Conservation (phyloP, 2,113 vertebrate species). For the Alethe diademata region DNA sequence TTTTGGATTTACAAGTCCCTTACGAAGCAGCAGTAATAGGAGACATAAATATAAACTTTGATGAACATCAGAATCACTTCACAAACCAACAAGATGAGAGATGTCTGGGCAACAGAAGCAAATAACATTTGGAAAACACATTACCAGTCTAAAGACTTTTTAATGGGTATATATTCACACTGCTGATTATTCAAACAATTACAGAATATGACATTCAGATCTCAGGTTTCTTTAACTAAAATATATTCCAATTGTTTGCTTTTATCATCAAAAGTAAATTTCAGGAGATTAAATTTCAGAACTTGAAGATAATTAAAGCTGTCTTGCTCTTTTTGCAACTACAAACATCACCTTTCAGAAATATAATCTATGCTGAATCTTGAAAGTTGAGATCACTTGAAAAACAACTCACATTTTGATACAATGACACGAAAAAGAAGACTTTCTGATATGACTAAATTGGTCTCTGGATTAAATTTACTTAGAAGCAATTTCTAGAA, state of each 20-base stretch:
- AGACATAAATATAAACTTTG: not conserved
- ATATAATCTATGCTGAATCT: not conserved
- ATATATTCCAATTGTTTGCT: slow-evolving; percentile 37
- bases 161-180: not conserved
- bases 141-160: not conserved
- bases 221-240: slow-evolving; percentile 26
- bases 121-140: not conserved
- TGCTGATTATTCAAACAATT: slow-evolving; percentile 24
- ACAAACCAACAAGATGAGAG: not conserved
- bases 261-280: slow-evolving; percentile 57
- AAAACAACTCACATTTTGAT: not conserved
- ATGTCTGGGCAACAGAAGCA: not conserved
- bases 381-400: slow-evolving; percentile 1
- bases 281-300: slow-evolving; percentile 50
- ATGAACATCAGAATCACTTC: not conserved
- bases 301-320: slow-evolving; percentile 44
- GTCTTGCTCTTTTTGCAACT: slow-evolving; percentile 13
- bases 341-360: slow-evolving; percentile 39
- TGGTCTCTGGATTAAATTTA: not conserved
- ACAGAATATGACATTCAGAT: slow-evolving; percentile 15
- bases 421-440: not conserved
- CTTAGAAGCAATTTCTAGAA: not conserved
- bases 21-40: not conserved
- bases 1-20: not conserved
- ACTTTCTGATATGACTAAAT: not conserved